Evolutionary conservation across 2,113 vertebrate species (phyloP), one percentile per base, ranked within the genome.

Genomic region (Monopterus albus): DNA sequence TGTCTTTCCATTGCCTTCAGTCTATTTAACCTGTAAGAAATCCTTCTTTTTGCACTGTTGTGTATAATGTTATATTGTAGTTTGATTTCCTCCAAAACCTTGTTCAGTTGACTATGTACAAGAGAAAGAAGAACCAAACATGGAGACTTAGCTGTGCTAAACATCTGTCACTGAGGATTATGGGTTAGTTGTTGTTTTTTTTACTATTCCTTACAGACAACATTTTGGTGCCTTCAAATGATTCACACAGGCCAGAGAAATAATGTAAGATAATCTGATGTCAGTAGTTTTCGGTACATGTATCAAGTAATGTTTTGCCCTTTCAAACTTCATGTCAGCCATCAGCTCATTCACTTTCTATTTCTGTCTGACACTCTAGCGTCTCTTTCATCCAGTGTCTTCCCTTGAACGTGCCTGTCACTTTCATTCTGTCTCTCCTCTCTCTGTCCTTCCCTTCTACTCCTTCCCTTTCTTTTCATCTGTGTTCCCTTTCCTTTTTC

Each of bases 311-410:
- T 31, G 25, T 52, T 78, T 69, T 62, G 35, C 33, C 64, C 68
- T 73, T 76, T 76, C 23, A 72, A 72, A 81, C 59, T 56, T 58
- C 29, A 42, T 75, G 52, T 51, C 68, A 79, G 55, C 23, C 38
- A 6, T 65, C 14, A 45, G 55, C 66, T 77, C 42, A 31, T 66
- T 70, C 57, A 38, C 43, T 65, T 75, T 77, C 79, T 68, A 62
- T 83, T 79, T 83, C 17, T 2, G 53, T 75, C 72, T 67, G 68
- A 67, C 72, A 45, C 53, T 56, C 13, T 17, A 6, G n/a, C 38
- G 18, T 66, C 56, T 64, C 79, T 79, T 85, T 89, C 59, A 88
- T 83, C 64, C 60, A 2, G 11, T 45, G 38, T 57, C 63, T 75
- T 56, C 40, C 28, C 31, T 43, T 78, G 49, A 65, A 46, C 49